Evolutionary conservation across 2,797 vertebrate species (phyloP).

Genomic region (Brachymystax lenok): DNA sequence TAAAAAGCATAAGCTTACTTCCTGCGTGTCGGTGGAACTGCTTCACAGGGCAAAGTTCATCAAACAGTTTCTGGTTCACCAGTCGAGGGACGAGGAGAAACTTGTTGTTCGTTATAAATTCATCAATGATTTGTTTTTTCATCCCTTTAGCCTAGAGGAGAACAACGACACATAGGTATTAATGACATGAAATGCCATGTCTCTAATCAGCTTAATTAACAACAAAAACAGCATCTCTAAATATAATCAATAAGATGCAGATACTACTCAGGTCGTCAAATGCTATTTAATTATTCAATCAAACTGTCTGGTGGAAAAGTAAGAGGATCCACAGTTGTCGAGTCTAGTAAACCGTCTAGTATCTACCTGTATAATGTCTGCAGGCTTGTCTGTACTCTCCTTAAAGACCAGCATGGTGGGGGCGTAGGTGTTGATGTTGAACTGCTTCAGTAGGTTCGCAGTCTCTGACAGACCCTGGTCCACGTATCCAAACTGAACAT

Average conservation of each 20-base stretch:
- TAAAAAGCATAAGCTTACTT: constrained; percentile 80
- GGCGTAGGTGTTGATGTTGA: constrained; percentile 88
- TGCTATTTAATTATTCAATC: neutral
- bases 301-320: neutral
- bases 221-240: neutral
- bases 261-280: neutral
- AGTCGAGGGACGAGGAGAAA: constrained; percentile 89
- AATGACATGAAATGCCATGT: neutral
- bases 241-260: neutral
- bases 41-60: constrained; percentile 93
- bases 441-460: constrained; percentile 82
- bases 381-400: constrained; percentile 84
- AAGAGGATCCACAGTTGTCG: neutral
- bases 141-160: constrained; percentile 85
- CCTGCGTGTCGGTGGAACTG: constrained; percentile 91
- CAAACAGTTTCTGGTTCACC: constrained; percentile 92
- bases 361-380: constrained; percentile 88
- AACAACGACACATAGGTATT: neutral
- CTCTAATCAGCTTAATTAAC: no score
- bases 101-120: constrained; percentile 94
- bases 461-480: constrained; percentile 84
- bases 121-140: constrained; percentile 93
- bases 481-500: constrained; percentile 93
- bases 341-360: neutral
- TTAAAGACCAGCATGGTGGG: constrained; percentile 94